Percentiles rank a stretch among this genome's conserved stretches.
Evolutionary conservation across 2,888 invertebrate genomes (phyloP).

Genomic region (Amiota communis): DNA sequence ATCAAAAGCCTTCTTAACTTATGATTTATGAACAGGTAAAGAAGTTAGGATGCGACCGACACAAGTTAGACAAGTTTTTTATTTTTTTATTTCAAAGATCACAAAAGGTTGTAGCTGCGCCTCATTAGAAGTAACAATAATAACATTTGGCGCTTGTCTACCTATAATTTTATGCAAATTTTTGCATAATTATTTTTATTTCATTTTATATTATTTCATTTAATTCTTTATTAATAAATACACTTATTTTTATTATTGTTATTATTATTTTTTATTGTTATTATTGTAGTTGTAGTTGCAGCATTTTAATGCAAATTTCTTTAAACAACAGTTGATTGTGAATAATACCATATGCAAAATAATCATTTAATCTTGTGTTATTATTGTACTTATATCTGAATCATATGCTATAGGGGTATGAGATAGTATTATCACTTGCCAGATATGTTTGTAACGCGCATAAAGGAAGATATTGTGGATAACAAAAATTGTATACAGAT

Average conservation of each 20-base stretch:
- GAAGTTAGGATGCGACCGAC: not conserved
- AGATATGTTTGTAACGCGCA: too few species aligned
- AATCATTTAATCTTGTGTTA: too few species aligned
- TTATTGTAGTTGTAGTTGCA: not conserved
- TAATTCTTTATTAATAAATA: not conserved
- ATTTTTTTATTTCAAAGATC: too few species aligned
- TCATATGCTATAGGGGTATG: too few species aligned
- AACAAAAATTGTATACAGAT: too few species aligned
- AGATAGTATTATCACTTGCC: too few species aligned
- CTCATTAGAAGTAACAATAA: slow-evolving; percentile 5
- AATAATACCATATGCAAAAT: too few species aligned
- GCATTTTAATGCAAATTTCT: slow-evolving; percentile 34
- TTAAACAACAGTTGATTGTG: not conserved
- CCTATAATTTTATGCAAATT: slow-evolving; percentile 43
- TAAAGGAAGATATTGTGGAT: too few species aligned
- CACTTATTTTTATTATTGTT: not conserved
- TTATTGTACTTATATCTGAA: too few species aligned
- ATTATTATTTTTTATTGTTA: not conserved
- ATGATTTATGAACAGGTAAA: slow-evolving; percentile 6
- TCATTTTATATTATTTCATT: not conserved
- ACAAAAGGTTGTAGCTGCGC: not conserved
- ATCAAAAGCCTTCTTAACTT: not conserved
- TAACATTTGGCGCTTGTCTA: slow-evolving; percentile 12
- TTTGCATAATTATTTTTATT: slow-evolving; percentile 62
- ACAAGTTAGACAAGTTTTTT: too few species aligned